Percentiles rank a stretch among this genome's conserved stretches.
Conservation (phyloP, 2,797 vertebrate genomes). For the Paguma larvata region DNA sequence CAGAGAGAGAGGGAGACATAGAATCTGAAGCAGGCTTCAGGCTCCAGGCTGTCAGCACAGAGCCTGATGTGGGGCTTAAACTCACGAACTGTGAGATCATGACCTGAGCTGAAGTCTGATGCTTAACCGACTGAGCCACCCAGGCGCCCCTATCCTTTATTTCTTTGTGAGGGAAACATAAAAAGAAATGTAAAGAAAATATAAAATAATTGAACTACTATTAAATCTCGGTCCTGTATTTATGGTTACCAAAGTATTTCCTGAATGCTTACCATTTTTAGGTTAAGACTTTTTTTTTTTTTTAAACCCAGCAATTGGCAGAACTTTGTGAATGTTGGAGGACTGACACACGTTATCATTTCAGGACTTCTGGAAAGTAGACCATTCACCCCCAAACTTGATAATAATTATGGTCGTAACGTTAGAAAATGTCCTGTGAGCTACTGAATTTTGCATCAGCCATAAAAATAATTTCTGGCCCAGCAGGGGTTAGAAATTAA, state of each 20-base stretch:
- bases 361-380: background rate
- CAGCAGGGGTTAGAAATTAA: background rate
- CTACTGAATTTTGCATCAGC: background rate
- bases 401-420: background rate
- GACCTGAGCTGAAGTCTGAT: too few species aligned
- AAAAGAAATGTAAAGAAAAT: background rate
- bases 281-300: background rate
- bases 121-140: too few species aligned
- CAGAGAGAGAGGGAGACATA: too few species aligned
- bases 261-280: background rate
- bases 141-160: too few species aligned
- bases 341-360: background rate
- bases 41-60: too few species aligned
- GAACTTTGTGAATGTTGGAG: background rate
- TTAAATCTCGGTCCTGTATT: background rate
- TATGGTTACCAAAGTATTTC: background rate
- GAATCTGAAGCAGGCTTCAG: too few species aligned
- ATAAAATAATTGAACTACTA: background rate
- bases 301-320: background rate
- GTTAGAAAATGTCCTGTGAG: background rate
- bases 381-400: background rate
- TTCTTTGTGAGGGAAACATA: constrained; percentile 7
- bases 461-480: background rate
- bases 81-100: too few species aligned
- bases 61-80: too few species aligned